Evolutionary conservation across 2,797 vertebrate species (phyloP).

Genomic region (Acomys russatus): DNA sequence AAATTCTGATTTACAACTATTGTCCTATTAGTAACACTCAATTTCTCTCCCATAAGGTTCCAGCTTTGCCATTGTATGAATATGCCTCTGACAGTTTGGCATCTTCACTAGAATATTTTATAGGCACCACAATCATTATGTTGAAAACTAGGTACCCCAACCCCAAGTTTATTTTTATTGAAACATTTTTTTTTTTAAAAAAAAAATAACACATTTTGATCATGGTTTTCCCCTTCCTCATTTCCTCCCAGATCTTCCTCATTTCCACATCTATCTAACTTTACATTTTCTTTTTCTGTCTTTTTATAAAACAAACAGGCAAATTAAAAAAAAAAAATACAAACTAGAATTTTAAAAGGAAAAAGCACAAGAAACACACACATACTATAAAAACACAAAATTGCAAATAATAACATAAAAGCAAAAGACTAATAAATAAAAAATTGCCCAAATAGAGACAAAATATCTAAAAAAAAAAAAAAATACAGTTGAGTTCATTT

Average conservation of each 20-base stretch:
- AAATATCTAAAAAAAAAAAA: neutral
- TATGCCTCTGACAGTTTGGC: neutral
- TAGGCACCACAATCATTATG: neutral
- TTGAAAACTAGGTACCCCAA: neutral
- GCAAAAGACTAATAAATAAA: neutral
- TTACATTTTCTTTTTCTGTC: neutral
- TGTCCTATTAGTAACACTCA: neutral
- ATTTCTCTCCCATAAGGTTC: neutral
- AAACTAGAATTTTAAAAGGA: neutral
- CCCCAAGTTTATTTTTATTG: neutral
- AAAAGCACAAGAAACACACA: neutral
- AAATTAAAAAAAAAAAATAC: neutral
- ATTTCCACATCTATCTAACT: neutral
- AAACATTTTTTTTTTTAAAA: neutral
- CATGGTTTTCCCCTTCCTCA: neutral
- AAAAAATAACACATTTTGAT: neutral
- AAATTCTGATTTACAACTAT: neutral
- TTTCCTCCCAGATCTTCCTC: neutral
- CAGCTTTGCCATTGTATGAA: neutral
- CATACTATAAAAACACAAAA: neutral
- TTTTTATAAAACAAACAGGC: neutral
- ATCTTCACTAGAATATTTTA: neutral
- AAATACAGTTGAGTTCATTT: neutral
- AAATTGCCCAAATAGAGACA: neutral
- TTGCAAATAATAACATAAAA: neutral